These are phyloP conservation scores for Xenopus petersii DNA, from an alignment of 2,797 vertebrate genomes.

Conservation along the genomic window DNA sequence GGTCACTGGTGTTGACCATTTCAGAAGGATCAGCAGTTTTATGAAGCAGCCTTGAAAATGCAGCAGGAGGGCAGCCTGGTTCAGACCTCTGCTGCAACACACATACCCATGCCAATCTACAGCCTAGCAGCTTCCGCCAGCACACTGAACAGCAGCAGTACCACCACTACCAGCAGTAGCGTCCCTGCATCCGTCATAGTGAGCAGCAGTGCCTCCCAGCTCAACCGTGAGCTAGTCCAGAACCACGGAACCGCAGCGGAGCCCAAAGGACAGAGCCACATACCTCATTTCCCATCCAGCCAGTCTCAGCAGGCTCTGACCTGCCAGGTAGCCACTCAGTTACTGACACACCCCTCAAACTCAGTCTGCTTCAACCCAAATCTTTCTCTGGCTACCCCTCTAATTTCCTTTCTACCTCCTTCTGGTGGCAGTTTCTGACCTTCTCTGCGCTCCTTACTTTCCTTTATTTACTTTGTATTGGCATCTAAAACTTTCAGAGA, in stretches of 20 bases:
- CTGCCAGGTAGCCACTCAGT: conserved; percentile 81
- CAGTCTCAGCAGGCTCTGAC: conserved; percentile 80
- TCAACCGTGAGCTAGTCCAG: conserved; percentile 75
- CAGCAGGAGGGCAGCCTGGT: conserved; percentile 51
- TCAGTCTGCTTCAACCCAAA: conserved; percentile 21
- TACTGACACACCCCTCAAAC: conserved; percentile 19
- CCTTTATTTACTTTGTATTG: neutral
- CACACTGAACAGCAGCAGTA: conserved; percentile 61
- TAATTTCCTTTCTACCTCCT: conserved; percentile 14
- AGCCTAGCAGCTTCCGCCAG: conserved; percentile 66
- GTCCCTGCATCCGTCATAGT: conserved; percentile 88
- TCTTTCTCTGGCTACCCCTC: conserved; percentile 18
- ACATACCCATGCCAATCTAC: conserved; percentile 66
- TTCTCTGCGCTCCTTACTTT: neutral
- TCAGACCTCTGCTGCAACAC: conserved; percentile 57
- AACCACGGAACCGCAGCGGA: conserved; percentile 51
- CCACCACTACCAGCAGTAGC: conserved; percentile 65
- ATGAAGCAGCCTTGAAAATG: conserved; percentile 52
- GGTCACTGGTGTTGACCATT: conserved; percentile 51
- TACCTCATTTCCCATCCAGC: conserved; percentile 69
- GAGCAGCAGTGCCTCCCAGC: conserved; percentile 77
- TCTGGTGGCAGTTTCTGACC: conserved; percentile 13
- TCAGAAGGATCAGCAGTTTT: conserved; percentile 70
- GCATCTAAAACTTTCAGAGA: no score
- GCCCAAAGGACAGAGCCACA: conserved; percentile 59